phyloP scores from a whole-genome alignment of 2,113 vertebrate genomes.

The Grammomys dolichurus region DNA sequence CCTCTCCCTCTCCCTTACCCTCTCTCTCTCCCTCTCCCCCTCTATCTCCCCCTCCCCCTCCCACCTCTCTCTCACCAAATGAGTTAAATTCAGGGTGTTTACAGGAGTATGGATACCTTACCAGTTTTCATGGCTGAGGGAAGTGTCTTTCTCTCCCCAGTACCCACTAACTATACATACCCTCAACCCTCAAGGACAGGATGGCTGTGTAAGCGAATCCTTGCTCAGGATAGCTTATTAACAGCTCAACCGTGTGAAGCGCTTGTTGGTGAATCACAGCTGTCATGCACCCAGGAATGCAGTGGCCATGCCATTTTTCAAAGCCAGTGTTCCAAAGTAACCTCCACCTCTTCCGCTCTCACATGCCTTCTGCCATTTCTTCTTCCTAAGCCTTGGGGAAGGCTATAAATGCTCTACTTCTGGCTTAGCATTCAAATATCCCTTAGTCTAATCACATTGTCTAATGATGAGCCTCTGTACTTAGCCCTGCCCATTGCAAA shows the following conservation, averaged over 20 bases:
- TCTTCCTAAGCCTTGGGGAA: neutral
- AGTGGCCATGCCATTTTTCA: too few species aligned
- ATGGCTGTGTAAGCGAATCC: neutral
- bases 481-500: neutral
- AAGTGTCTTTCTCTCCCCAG: neutral
- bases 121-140: neutral
- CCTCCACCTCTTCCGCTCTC: neutral
- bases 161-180: neutral
- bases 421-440: neutral
- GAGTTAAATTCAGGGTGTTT: neutral
- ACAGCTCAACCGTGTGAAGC: neutral
- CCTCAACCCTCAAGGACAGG: neutral
- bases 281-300: too few species aligned
- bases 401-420: too few species aligned
- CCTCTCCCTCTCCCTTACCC: neutral
- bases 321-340: neutral
- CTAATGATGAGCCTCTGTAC: too few species aligned
- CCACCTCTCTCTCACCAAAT: neutral
- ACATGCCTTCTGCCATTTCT: neutral
- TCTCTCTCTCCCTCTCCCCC: neutral
- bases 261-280: neutral
- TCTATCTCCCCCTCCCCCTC: neutral
- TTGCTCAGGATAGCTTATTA: too few species aligned
- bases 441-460: neutral
- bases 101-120: neutral